Conservation (phyloP, 1,140 invertebrate species). For the Leucophenga varia region DNA sequence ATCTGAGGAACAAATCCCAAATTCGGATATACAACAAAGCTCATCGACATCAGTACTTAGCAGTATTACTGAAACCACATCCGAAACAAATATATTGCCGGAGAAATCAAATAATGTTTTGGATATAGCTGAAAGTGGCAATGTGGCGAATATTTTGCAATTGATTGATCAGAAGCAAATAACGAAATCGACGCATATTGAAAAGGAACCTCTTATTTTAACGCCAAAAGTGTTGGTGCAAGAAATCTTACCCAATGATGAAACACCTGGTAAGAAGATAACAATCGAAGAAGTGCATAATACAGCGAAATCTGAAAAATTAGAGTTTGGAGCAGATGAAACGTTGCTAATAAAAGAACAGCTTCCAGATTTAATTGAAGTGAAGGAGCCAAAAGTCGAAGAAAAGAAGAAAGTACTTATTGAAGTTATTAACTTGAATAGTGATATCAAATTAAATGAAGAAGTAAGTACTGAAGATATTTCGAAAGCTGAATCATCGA, state of each 20-base stretch:
- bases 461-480: too few relatives aligned
- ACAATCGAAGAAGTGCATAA: too few relatives aligned
- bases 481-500: too few relatives aligned
- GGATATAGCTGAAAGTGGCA: conserved; percentile 10
- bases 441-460: too few relatives aligned
- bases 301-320: too few relatives aligned
- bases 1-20: conserved; percentile 4
- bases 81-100: background rate
- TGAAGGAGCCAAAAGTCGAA: background rate
- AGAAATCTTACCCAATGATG: conserved; percentile 5
- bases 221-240: conserved; percentile 10
- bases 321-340: too few relatives aligned
- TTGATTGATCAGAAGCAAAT: background rate
- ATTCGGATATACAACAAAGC: conserved; percentile 4
- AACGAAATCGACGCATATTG: background rate
- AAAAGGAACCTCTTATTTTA: too few relatives aligned
- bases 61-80: too few relatives aligned
- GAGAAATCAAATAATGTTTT: conserved; percentile 13
- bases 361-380: too few relatives aligned
- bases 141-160: conserved; percentile 4
- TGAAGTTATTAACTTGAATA: too few relatives aligned
- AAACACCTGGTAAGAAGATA: background rate
- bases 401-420: background rate
- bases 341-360: too few relatives aligned
- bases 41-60: conserved; percentile 22